phyloP scores from a whole-genome alignment of 1,140 invertebrate genomes.

The Scylla paramamosain region DNA sequence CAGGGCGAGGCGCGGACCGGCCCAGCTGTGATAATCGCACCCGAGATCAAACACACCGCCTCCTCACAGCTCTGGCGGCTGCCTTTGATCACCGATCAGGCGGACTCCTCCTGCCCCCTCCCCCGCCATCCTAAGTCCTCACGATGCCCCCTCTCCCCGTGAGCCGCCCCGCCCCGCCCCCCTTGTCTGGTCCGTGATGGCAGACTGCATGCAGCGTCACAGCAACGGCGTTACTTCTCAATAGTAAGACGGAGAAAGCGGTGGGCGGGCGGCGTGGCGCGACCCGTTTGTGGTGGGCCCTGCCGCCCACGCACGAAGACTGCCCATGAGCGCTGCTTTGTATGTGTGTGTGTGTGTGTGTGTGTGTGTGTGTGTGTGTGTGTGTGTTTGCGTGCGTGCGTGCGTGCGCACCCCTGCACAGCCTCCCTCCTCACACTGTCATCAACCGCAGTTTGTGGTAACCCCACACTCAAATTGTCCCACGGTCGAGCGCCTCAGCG shows the following conservation, averaged over 20 bases:
- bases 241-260: not conserved
- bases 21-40: constrained; percentile 72
- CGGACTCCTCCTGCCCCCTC: not conserved
- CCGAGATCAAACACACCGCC: constrained; percentile 67
- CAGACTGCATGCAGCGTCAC: not conserved
- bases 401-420: not conserved
- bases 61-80: constrained; percentile 62
- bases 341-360: constrained; percentile 17
- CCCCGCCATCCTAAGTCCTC: not conserved
- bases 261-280: too few relatives aligned
- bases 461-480: not conserved
- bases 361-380: constrained; percentile 34
- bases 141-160: not conserved
- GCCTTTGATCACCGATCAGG: constrained; percentile 63
- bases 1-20: constrained; percentile 41
- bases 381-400: not conserved
- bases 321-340: not conserved
- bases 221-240: not conserved
- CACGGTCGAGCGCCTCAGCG: not conserved
- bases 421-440: not conserved
- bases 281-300: not conserved
- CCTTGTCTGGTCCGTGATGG: not conserved
- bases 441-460: not conserved
- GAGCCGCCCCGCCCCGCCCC: not conserved
- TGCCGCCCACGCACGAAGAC: not conserved